Evolutionary conservation across 2,113 vertebrate species (phyloP), one percentile per base, ranked within the genome.

Genomic region (Macquaria australasica): DNA sequence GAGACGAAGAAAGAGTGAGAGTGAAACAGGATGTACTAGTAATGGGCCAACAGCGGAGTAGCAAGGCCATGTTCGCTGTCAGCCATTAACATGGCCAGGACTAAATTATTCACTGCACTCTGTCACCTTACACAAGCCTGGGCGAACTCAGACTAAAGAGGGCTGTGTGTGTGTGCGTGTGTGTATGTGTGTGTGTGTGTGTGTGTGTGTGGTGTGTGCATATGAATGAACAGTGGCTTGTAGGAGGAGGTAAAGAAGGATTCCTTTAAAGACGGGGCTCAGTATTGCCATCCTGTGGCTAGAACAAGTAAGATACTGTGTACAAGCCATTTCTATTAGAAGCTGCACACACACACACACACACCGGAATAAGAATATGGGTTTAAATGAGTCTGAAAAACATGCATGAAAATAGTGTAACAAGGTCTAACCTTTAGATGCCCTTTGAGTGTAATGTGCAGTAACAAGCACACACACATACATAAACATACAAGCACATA

Each of bases 21-120:
- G 92, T 91, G 91, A 92, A 94, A 93, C 84, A 83, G 87, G 94
- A 87, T 86, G 90, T 82, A 73, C 77, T 62, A 78, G 88, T 84
- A 87, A 87, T 85, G 80, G 90, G 79, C 88, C 86, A 88, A 77
- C 78, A 64, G 86, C 62, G 60, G 74, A 92, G 89, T 59, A 81
- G 87, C 87, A 77, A 92, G 90, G 88, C 88, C 90, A 84, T 92
- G 91, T 93, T 93, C 91, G 10, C 88, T 94, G 94, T 94, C 92
- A 93, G 82, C 87, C 90, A 92, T 91, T 93, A 91, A 95, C 93
- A 94, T 87, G 92, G 86, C 87, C 85, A 73, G 20, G 39, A 86
- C 91, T 95, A 90, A 95, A 95, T 94, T 92, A 95, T 95, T 95
- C 90, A 95, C 83, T 70, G 87, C 87, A 84, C 85, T 88, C 90